Conservation (phyloP, 2,113 vertebrate species). For the Indri indri region DNA sequence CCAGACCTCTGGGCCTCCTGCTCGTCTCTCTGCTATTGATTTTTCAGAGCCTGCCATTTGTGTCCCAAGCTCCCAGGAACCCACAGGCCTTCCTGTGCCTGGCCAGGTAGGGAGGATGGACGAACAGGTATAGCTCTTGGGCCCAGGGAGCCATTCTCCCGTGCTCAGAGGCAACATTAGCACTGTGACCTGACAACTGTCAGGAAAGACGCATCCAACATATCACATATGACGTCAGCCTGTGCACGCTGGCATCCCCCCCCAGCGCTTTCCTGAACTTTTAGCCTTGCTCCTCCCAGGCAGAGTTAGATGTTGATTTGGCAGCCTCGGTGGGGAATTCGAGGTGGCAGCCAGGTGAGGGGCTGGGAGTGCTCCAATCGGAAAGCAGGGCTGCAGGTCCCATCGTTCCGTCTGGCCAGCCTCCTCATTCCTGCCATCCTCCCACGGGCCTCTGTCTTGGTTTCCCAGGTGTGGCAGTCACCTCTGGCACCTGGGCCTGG, state of each 20-base stretch:
- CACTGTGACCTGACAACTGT: no score
- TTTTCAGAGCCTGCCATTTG: constrained; percentile 54
- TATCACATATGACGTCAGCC: no score
- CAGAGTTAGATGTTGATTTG: not conserved
- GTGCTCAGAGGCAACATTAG: not conserved
- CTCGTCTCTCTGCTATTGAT: constrained; percentile 4
- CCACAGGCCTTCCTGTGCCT: constrained; percentile 22
- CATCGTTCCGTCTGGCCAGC: not conserved
- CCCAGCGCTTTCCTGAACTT: not conserved
- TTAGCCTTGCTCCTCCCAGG: accelerated
- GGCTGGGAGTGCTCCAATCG: not conserved
- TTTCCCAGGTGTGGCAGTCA: not conserved
- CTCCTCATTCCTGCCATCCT: not conserved
- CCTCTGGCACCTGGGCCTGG: not conserved
- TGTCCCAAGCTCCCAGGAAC: constrained; percentile 36
- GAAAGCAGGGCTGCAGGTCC: not conserved
- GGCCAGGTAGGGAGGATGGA: constrained; percentile 82
- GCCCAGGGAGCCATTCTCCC: not conserved
- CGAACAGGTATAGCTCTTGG: not conserved
- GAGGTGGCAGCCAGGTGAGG: not conserved
- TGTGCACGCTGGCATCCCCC: not conserved
- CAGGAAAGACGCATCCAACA: accelerated
- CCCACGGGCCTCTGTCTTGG: accelerated
- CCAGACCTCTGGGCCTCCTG: accelerated
- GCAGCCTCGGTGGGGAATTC: not conserved